These are phyloP conservation scores for Crenuchus spilurus DNA, from an alignment of 2,797 vertebrate genomes.

Conservation along the genomic window DNA sequence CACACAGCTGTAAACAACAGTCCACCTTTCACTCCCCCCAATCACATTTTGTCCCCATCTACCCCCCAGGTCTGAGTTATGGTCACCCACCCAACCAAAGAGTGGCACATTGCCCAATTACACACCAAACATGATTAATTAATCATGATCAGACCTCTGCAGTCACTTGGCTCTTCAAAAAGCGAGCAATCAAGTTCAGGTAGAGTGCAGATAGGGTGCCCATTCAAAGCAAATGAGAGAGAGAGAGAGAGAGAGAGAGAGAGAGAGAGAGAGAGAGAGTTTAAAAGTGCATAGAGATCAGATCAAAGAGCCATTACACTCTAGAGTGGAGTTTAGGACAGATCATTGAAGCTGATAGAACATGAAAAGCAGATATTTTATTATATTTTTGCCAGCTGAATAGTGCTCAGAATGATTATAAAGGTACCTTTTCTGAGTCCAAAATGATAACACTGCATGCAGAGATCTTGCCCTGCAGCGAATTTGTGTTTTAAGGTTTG, in stretches of 20 bases:
- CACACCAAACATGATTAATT: conserved; percentile 58
- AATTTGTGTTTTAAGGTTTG: not conserved
- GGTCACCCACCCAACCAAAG: conserved; percentile 36
- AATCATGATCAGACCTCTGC: conserved; percentile 53
- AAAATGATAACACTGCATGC: conserved; percentile 3
- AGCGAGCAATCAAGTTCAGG: conserved; percentile 53
- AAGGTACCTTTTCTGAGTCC: not conserved
- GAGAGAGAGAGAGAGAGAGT: conserved; percentile 6
- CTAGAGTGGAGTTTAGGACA: conserved; percentile 24
- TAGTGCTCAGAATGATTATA: conserved; percentile 17
- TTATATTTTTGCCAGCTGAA: conserved; percentile 4
- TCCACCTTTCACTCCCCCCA: conserved; percentile 29
- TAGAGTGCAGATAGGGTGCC: conserved; percentile 40
- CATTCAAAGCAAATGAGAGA: conserved; percentile 23
- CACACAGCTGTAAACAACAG: conserved; percentile 49
- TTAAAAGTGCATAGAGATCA: conserved; percentile 43
- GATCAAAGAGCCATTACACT: conserved; percentile 47
- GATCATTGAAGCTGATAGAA: conserved; percentile 7
- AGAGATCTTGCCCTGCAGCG: not conserved
- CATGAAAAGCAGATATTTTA: conserved; percentile 10
- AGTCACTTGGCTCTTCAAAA: conserved; percentile 23
- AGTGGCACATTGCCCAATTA: conserved; percentile 42
- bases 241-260: conserved; percentile 4
- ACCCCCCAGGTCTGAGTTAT: conserved; percentile 18
- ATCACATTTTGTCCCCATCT: not conserved